Percentiles rank a stretch among this genome's conserved stretches.
Evolutionary conservation across 30 jellyfish, hydroid and myxozoan genomes (phyloP).

Genomic region (Hydractinia symbiolongicarpus): DNA sequence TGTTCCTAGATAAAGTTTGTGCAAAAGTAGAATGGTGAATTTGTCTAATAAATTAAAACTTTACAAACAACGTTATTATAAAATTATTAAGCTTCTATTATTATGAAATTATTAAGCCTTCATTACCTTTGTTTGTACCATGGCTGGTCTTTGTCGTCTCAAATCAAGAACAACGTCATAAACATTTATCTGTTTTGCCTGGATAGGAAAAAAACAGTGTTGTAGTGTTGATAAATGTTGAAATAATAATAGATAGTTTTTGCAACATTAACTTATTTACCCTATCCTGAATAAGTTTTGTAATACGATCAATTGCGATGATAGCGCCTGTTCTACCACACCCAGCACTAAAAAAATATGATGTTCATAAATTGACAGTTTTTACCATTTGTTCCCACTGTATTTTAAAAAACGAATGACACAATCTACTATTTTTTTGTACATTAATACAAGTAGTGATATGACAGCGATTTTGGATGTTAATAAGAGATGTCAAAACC

Average conservation of each 20-base stretch:
- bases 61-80: too few species aligned
- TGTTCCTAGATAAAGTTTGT: constrained; percentile 53
- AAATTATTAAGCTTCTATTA: too few species aligned
- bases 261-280: constrained; percentile 26
- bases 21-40: too few species aligned
- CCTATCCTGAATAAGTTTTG: constrained; percentile 41
- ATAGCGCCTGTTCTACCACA: constrained; percentile 97
- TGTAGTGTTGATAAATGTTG: background rate
- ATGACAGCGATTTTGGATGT: too few species aligned
- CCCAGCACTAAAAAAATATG: constrained; percentile 65
- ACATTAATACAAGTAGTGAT: too few species aligned
- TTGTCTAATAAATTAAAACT: too few species aligned
- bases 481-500: constrained; percentile 28
- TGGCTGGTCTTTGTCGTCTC: constrained; percentile 83
- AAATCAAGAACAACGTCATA: constrained; percentile 49
- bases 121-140: constrained; percentile 86
- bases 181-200: constrained; percentile 39
- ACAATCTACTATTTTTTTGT: too few species aligned
- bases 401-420: too few species aligned
- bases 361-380: too few species aligned
- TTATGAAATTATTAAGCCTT: too few species aligned
- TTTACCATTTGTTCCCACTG: too few species aligned
- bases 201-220: background rate
- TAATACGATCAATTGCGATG: constrained; percentile 83
- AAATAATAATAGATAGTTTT: background rate